These are phyloP conservation scores for Pseudochirops cupreus DNA, from an alignment of 2,797 vertebrate genomes.

Conservation along the genomic window DNA sequence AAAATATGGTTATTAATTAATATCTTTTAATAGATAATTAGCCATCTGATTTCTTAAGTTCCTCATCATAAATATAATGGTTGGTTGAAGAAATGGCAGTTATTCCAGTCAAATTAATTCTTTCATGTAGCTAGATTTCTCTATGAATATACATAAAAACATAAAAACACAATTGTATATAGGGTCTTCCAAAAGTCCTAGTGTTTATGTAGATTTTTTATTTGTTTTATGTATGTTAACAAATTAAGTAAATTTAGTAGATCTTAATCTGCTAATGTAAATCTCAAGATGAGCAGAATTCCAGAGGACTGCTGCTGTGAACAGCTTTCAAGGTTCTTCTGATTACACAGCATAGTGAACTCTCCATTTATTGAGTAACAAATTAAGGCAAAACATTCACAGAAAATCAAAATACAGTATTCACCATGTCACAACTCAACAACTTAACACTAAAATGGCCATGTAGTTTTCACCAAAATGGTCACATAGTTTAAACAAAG, in stretches of 20 bases:
- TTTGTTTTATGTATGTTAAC: not conserved
- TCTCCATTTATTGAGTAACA: no score
- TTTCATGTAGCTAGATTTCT: not conserved
- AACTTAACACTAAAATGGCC: no score
- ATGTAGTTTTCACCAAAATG: no score
- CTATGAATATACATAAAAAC: not conserved
- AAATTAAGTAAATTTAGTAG: not conserved
- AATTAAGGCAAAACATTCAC: no score
- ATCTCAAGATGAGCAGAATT: no score
- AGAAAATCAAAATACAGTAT: no score
- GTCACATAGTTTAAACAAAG: no score
- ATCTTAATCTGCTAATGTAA: no score
- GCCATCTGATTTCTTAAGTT: not conserved
- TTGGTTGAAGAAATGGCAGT: not conserved
- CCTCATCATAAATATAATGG: not conserved
- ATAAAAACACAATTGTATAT: not conserved
- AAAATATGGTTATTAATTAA: not conserved
- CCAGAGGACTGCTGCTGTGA: no score
- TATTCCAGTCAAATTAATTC: not conserved
- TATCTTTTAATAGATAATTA: not conserved
- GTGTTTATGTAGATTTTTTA: not conserved
- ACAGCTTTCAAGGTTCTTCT: no score
- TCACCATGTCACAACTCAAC: no score
- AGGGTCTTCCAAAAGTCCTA: not conserved
- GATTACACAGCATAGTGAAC: no score